These are phyloP conservation scores for Indri indri DNA, from an alignment of 2,113 vertebrate species.

Conservation along the genomic window DNA sequence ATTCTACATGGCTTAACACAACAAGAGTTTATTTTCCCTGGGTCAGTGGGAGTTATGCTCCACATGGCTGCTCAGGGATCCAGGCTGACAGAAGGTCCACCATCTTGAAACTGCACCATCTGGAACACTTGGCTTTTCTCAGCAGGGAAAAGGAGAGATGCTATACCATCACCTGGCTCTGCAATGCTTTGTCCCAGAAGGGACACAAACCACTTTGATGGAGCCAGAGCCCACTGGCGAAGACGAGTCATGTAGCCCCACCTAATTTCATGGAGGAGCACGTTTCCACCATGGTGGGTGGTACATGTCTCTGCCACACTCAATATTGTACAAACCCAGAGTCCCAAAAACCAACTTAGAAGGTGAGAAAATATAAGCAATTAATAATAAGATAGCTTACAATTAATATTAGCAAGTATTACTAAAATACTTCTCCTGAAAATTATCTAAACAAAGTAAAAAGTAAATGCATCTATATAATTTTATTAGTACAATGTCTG, in stretches of 20 bases:
- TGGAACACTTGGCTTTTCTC: not conserved
- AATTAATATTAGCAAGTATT: not conserved
- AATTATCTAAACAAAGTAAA: conserved; percentile 3
- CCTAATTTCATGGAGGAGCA: not conserved
- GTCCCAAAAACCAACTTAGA: not conserved
- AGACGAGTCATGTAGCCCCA: not conserved
- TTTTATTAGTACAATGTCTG: not conserved
- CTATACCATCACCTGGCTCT: not conserved
- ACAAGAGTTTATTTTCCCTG: not conserved
- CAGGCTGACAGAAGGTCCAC: not conserved
- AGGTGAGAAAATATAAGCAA: not conserved
- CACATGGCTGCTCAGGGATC: not conserved
- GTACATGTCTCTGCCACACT: not conserved
- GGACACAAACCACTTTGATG: not conserved
- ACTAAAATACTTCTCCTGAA: not conserved
- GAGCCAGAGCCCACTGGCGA: not conserved
- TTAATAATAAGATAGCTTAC: not conserved
- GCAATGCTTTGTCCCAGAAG: not conserved
- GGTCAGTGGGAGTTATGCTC: not conserved
- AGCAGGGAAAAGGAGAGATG: too few species aligned
- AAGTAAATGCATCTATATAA: not conserved
- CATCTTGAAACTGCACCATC: not conserved
- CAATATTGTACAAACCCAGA: not conserved
- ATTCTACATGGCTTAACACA: not conserved
- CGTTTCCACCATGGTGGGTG: not conserved